Conservation (phyloP, 2,113 vertebrate species). For the Forbesichthys papilliferus region DNA sequence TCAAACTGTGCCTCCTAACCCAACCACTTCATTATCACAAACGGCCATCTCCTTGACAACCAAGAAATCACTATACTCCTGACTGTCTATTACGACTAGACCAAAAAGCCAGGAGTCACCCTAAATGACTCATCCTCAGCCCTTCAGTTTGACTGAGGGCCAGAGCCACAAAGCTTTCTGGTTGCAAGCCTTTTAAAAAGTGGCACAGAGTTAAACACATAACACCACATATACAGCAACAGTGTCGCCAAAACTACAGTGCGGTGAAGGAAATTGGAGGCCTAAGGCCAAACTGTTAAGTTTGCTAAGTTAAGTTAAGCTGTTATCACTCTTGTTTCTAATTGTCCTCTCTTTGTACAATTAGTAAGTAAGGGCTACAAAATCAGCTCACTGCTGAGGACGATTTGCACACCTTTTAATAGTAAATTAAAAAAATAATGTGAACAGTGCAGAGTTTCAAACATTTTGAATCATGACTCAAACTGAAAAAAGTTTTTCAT, state of each 20-base stretch:
- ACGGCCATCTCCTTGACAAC: constrained; percentile 52
- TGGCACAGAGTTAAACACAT: constrained; percentile 45
- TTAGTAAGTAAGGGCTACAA: constrained; percentile 5
- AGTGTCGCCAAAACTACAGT: constrained; percentile 34
- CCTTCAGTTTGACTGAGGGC: constrained; percentile 40
- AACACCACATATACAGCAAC: constrained; percentile 28
- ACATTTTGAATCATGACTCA: no score
- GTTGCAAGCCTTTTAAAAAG: constrained; percentile 38
- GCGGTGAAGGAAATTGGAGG: constrained; percentile 27
- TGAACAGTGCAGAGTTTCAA: no score
- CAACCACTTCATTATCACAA: constrained; percentile 55
- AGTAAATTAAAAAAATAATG: no score
- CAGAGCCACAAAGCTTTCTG: constrained; percentile 51
- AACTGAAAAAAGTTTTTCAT: no score
- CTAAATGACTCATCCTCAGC: constrained; percentile 59
- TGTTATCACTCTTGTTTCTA: constrained; percentile 33
- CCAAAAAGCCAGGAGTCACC: constrained; percentile 31
- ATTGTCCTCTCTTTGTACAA: constrained; percentile 19
- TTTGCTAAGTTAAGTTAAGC: constrained; percentile 16
- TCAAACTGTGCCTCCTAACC: neutral
- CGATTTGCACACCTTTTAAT: neutral
- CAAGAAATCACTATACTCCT: constrained; percentile 27
- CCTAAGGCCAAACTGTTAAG: neutral
- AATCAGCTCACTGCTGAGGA: neutral
- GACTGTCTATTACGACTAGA: constrained; percentile 25